Evolutionary conservation across 2,797 vertebrate species (phyloP), one percentile per base, ranked within the genome.

Genomic region (Pseudochromis fuscus): DNA sequence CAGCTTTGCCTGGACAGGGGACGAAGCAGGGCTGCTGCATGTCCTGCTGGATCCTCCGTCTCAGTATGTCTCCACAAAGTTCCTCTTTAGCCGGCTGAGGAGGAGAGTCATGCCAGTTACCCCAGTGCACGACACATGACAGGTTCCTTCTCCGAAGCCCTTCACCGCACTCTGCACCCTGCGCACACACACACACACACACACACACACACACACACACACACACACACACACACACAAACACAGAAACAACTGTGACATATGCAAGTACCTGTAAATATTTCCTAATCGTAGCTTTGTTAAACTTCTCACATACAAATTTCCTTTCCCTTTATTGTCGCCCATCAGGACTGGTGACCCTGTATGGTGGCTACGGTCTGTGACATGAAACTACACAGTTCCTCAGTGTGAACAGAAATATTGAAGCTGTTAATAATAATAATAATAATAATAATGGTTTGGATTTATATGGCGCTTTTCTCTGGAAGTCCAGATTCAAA

Each of bases 91-190:
- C 95, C 0, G 5, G 81, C 52, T 87, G 75, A 68, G 92, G 83
- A 4, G 76, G 67, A 37, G 88, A 80, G 19, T 89, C 87, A 3
- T 94, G 80, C 75, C 76, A 25, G 51, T 93, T 91, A 1, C 94
- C 94, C 87, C 92, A 93, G 18, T 97, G 95, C 48, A 95, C 94
- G 18, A 95, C 70, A 42, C 98, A 99, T 0, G 95, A 95, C 40
- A 96, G 86, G 72, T 93, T 96, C 67, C 97, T 95, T 56, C 85
- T 87, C 44, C 95, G 94, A n/a, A 95, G 52, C 53, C 97, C 98
- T 50, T 98, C 96, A 7, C 97, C 98, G 59, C 98, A 99, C 19
- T 96, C 95, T 57, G 96, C 98, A 24, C 93, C 95, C 98, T 99
- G 68, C 61, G 68, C 1, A 35, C 1, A 75, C 4, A 18, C 31